Percentiles rank a stretch among this genome's conserved stretches.
These are phyloP conservation scores for Cliona cf. orientalis DNA, from an alignment of 37 sponge, comb jelly and placozoan species.

Conservation along the genomic window DNA sequence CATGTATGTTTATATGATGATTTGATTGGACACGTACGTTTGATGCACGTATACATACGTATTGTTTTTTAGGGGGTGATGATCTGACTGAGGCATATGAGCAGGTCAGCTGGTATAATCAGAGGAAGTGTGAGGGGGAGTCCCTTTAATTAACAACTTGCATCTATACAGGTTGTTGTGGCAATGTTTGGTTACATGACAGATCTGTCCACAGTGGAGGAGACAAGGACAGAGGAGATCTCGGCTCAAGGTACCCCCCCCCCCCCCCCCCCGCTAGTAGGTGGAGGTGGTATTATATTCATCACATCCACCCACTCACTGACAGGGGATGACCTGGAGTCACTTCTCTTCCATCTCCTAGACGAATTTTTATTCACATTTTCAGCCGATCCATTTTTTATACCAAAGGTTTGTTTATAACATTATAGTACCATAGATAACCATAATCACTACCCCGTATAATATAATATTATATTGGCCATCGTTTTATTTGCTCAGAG, in stretches of 20 bases:
- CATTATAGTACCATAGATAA: too few relatives aligned
- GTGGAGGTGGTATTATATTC: too few relatives aligned
- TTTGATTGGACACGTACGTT: background rate
- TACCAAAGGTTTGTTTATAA: conserved; percentile 84
- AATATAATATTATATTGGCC: background rate
- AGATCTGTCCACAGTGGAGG: conserved; percentile 77
- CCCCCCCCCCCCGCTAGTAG: too few relatives aligned
- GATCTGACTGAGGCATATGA: conserved; percentile 83
- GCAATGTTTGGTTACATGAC: conserved; percentile 98
- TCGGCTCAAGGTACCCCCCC: conserved; percentile 67
- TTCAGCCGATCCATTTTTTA: conserved; percentile 96
- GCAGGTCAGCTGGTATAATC: conserved; percentile 51
- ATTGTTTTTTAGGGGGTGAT: conserved; percentile 73
- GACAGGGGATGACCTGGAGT: conserved; percentile 86
- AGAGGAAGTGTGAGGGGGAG: background rate
- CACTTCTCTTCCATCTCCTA: conserved; percentile 93
- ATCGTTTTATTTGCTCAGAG: conserved; percentile 22
- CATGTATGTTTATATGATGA: conserved; percentile 65
- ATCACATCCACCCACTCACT: too few relatives aligned
- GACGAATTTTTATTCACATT: conserved; percentile 96
- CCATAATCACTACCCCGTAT: background rate
- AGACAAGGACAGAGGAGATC: conserved; percentile 54
- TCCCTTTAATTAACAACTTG: background rate
- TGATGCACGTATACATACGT: background rate
- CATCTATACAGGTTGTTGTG: conserved; percentile 61